These are phyloP conservation scores for Gastracanthus pulcherrimus DNA, from an alignment of 2,888 invertebrate genomes.

Conservation along the genomic window DNA sequence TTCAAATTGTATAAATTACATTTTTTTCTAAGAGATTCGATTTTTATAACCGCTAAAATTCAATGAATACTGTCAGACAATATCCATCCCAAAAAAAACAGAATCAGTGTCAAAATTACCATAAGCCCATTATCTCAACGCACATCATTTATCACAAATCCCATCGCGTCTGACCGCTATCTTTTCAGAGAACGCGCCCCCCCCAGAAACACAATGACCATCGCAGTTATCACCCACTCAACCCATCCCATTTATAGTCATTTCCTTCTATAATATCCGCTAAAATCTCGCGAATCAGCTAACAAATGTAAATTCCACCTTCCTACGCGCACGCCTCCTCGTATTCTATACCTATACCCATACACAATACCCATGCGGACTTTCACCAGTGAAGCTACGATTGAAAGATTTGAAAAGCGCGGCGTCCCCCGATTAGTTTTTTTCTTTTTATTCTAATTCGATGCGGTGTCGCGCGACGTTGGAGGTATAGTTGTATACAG, in stretches of 20 bases:
- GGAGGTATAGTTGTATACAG: no score
- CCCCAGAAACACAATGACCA: neutral
- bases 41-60: no score
- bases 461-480: no score
- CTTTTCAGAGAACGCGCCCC: neutral
- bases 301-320: neutral
- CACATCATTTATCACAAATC: no score
- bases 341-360: neutral
- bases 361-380: neutral
- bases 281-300: no score
- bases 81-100: neutral
- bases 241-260: neutral
- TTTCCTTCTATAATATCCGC: no score
- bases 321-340: neutral
- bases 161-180: neutral
- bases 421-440: no score
- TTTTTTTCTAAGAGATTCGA: no score
- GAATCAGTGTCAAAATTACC: neutral
- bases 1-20: no score
- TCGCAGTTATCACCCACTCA: neutral
- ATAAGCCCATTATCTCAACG: neutral
- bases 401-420: no score
- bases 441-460: neutral
- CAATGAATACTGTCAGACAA: no score
- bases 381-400: neutral